Base-by-base conservation (phyloP, 2,113 vertebrate species). In the Actinemys pallida region DNA sequence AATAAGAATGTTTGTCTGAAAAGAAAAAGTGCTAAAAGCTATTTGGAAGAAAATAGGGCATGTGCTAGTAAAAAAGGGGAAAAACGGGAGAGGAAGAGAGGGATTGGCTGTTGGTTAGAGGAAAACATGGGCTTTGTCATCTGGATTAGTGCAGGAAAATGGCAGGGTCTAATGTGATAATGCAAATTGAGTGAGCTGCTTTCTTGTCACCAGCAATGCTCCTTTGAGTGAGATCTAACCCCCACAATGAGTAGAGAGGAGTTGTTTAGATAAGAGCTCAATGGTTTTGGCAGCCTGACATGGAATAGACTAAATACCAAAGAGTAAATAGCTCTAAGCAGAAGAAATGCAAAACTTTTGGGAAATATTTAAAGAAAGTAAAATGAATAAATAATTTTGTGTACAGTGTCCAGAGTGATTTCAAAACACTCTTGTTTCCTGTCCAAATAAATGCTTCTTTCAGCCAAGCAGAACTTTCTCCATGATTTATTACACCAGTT, bases 401-500 rank as follows among this genome's bases (percentile, higher is more conserved):
- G 42, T 95, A 19, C 47, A 31, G 81, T 80, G 59, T 97, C 94
- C 92, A 88, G 83, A 86, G 7, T 29, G 75, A 31, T 90, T 95
- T 86, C 83, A 59, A 94, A 91, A 80, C 92, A 25, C 31, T 83
- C 50, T 85, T 90, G 53, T 87, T 94, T 57, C 59, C 39, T 93
- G 94, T 91, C 93, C 93, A 85, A 96, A 78, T 79, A 95, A 95
- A 89, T 84, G 72, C 19, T 85, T 69, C 29, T 84, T 95, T 96
- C 57, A 89, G 83, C 87, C 88, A 94, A 96, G 65, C 57, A 83
- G 22, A 92, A 94, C 85, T 52, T 94, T 93, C 7, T 47, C 93
- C 14, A 45, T 97, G 96, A 97, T 97, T 97, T 97, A 96, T 95
- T 91, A 69, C 78, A 83, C 88, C 84, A 92, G 81, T 96, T 91